Evolutionary conservation across 2,888 invertebrate species (phyloP).

Genomic region (Brachyopa scutellaris): DNA sequence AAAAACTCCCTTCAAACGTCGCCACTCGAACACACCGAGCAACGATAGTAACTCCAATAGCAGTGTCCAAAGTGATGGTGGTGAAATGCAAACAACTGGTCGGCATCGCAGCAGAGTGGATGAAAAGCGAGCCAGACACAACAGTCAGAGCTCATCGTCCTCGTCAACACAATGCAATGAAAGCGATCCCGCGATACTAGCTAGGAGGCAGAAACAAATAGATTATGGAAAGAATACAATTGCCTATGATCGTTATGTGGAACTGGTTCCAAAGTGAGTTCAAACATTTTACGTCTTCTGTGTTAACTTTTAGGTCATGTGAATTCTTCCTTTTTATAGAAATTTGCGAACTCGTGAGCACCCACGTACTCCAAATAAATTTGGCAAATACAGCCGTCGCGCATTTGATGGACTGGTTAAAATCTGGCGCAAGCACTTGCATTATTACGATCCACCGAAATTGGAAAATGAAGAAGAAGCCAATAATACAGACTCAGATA

Average conservation of each 20-base stretch:
- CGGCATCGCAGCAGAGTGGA: slow-evolving; percentile 74
- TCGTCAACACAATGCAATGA: slow-evolving; percentile 82
- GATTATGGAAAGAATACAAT: slow-evolving; percentile 97
- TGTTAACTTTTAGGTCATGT: not conserved
- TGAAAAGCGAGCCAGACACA: slow-evolving; percentile 78
- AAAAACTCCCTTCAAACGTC: slow-evolving; percentile 81
- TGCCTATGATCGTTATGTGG: slow-evolving; percentile 90
- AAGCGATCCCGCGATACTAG: slow-evolving; percentile 87
- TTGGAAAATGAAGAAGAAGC: slow-evolving; percentile 52
- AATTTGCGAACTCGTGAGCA: slow-evolving; percentile 86
- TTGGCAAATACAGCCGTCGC: slow-evolving; percentile 92
- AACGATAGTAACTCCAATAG: slow-evolving; percentile 78
- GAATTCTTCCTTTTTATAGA: slow-evolving; percentile 80
- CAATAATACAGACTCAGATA: slow-evolving; percentile 48
- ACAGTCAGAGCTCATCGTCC: slow-evolving; percentile 77
- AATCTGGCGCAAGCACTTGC: slow-evolving; percentile 93
- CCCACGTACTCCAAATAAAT: slow-evolving; percentile 95
- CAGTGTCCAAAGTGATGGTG: slow-evolving; percentile 66
- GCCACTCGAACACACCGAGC: slow-evolving; percentile 79
- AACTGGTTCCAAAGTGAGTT: slow-evolving; percentile 87
- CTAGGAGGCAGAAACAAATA: slow-evolving; percentile 94
- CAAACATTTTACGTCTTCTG: not conserved
- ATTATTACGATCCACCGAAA: slow-evolving; percentile 87
- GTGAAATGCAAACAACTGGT: slow-evolving; percentile 20
- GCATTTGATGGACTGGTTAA: slow-evolving; percentile 95